Evolutionary conservation across 2,888 invertebrate genomes (phyloP), one percentile per base, ranked within the genome.

Genomic region (Acronicta alni): DNA sequence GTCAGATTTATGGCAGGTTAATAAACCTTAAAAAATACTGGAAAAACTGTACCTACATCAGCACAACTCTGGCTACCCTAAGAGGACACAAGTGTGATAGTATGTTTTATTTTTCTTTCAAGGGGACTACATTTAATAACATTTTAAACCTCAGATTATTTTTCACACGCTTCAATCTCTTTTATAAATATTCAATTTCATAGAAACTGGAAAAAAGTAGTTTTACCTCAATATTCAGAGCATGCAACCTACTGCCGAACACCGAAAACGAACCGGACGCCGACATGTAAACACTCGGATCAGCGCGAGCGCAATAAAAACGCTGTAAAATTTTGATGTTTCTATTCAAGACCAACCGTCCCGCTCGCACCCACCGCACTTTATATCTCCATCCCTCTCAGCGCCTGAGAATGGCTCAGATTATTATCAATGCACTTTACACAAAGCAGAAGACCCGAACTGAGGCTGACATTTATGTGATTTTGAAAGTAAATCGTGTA

Each of bases 381-480:
- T 8, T 18, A 20, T 80, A 84, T 70, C 30, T 26, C 67, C 68
- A 14, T 89, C 88, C 47, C 85, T 1, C 64, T 89, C 83, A 7
- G 72, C 85, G 62, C 76, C 85, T 83, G 86, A 90, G 91, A 91
- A 91, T 88, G 87, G 89, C 81, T 84, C 82, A 88, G 92, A 93
- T 92, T 92, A 93, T 92, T 93, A 94, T 93, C 93, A 92, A 93
- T 93, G 93, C 92, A 93, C 91, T 94, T 94, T 93, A 94, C 93
- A 94, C 89, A 92, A 93, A 93, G 90, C 93, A 94, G 93, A 94
- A 91, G 90, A 89, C 85, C 86, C 85, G 82, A 88, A 88, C 84
- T 85, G 71, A 57, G 81, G 44, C 89, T 91, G 93, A 94, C 93
- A 86, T 92, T 93, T 84, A 93, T 93, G 93, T 92, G 92, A 91